These are phyloP conservation scores for Stichodactyla helianthus DNA, from an alignment of 64 coral and sea anemone genomes.

Conservation along the genomic window DNA sequence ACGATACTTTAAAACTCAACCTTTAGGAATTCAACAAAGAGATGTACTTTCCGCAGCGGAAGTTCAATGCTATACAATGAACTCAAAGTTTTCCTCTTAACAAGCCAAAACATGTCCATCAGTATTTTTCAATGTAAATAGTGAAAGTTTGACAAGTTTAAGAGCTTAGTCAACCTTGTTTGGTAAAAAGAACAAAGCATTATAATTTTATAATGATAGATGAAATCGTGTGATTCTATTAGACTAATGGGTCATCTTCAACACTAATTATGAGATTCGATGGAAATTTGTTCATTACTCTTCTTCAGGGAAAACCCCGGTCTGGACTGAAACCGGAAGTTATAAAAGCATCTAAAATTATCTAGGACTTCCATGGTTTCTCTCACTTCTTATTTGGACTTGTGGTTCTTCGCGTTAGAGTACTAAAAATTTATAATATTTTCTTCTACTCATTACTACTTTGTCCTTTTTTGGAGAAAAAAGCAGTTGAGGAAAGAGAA, in stretches of 20 bases:
- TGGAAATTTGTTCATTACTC: neutral
- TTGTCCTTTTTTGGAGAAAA: neutral
- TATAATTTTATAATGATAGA: neutral
- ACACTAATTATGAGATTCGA: neutral
- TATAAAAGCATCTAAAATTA: neutral
- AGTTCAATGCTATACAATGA: neutral
- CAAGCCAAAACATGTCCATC: conserved; percentile 2
- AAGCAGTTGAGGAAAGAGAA: neutral
- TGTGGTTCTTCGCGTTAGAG: too few relatives aligned
- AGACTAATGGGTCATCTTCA: neutral
- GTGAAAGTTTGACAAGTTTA: neutral
- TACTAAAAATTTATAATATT: neutral
- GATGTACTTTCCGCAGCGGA: neutral
- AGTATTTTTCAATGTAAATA: neutral
- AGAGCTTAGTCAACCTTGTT: neutral
- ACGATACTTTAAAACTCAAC: neutral
- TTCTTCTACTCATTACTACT: neutral
- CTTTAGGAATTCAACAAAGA: neutral
- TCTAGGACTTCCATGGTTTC: too few relatives aligned
- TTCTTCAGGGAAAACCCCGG: neutral
- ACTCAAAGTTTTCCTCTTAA: neutral
- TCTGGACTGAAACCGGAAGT: neutral
- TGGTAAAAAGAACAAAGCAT: neutral
- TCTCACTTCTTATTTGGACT: too few relatives aligned
- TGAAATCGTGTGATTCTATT: neutral